These are phyloP conservation scores for Drosophila putrida DNA, from an alignment of 2,888 invertebrate species.

Conservation along the genomic window DNA sequence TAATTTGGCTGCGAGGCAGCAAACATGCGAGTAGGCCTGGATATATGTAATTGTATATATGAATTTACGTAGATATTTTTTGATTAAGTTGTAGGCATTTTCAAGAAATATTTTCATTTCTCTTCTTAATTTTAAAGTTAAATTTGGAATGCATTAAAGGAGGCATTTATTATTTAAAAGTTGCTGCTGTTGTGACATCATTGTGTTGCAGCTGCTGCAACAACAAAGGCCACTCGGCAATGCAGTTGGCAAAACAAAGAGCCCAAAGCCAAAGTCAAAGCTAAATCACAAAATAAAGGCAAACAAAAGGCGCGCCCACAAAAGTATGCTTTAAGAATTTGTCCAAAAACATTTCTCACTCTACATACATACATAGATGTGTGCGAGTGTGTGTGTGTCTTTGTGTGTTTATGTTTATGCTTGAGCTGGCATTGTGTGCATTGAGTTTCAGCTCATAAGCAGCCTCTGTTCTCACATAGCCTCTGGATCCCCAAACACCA, in stretches of 20 bases:
- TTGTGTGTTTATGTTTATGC: conserved; percentile 26
- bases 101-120: conserved; percentile 43
- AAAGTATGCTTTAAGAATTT: conserved; percentile 74
- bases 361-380: conserved; percentile 3
- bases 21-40: conserved; percentile 25
- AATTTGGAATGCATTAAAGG: conserved; percentile 13
- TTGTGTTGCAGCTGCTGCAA: conserved; percentile 40
- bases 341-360: conserved; percentile 24
- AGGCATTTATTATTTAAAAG: conserved; percentile 71
- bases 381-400: conserved; percentile 7
- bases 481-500: conserved; percentile 5
- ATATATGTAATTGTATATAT: conserved; percentile 23
- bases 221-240: conserved; percentile 64
- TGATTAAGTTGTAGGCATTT: conserved; percentile 73
- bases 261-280: conserved; percentile 40
- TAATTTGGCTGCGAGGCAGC: conserved; percentile 71
- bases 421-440: conserved; percentile 50
- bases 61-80: conserved; percentile 19
- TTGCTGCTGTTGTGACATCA: conserved; percentile 22
- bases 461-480: conserved; percentile 3
- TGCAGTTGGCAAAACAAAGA: conserved; percentile 75
- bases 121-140: conserved; percentile 35
- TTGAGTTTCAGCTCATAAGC: conserved; percentile 33
- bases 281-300: conserved; percentile 38
- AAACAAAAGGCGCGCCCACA: conserved; percentile 67